Percentiles rank a stretch among this genome's conserved stretches.
Conservation (phyloP, 1,140 invertebrate genomes). For the Lerema accius region DNA sequence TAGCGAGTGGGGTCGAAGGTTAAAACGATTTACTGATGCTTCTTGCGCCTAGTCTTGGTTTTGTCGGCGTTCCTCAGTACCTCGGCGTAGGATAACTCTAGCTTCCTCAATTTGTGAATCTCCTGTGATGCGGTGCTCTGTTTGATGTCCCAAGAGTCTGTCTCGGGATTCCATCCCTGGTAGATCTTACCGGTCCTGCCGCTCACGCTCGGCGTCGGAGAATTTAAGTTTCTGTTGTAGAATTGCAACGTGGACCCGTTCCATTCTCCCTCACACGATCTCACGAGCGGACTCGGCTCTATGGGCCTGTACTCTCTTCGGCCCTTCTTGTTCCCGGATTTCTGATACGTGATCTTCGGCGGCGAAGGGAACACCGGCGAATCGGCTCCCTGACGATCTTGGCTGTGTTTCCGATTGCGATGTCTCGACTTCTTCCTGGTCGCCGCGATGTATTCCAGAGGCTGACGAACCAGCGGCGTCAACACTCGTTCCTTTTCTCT, state of each 20-base stretch:
- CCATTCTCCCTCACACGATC: slow-evolving; percentile 78
- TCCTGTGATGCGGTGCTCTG: slow-evolving; percentile 90
- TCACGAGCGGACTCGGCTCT: slow-evolving; percentile 75
- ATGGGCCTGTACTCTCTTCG: slow-evolving; percentile 81
- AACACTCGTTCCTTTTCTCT: slow-evolving; percentile 75
- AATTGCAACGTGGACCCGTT: slow-evolving; percentile 87
- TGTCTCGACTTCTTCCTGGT: slow-evolving; percentile 86
- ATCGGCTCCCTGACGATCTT: slow-evolving; percentile 84
- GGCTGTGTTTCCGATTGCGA: slow-evolving; percentile 84
- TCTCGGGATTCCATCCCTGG: slow-evolving; percentile 80
- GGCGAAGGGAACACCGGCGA: slow-evolving; percentile 85
- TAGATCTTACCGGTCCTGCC: slow-evolving; percentile 78
- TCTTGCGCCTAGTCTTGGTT: slow-evolving; percentile 77
- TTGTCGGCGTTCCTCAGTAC: slow-evolving; percentile 88
- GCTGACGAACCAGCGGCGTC: slow-evolving; percentile 85
- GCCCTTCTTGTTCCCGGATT: slow-evolving; percentile 82
- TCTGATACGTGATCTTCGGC: slow-evolving; percentile 83
- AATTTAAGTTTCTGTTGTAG: slow-evolving; percentile 84
- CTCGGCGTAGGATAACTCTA: slow-evolving; percentile 93
- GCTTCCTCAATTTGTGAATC: slow-evolving; percentile 89
- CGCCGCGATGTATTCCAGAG: slow-evolving; percentile 85
- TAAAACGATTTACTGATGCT: slow-evolving; percentile 76
- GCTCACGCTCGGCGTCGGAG: slow-evolving; percentile 80
- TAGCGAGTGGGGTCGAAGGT: slow-evolving; percentile 58
- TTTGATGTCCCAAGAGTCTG: slow-evolving; percentile 84